Evolutionary conservation across 2,113 vertebrate genomes (phyloP), one percentile per base, ranked within the genome.

Genomic region (Amphiprion percula): DNA sequence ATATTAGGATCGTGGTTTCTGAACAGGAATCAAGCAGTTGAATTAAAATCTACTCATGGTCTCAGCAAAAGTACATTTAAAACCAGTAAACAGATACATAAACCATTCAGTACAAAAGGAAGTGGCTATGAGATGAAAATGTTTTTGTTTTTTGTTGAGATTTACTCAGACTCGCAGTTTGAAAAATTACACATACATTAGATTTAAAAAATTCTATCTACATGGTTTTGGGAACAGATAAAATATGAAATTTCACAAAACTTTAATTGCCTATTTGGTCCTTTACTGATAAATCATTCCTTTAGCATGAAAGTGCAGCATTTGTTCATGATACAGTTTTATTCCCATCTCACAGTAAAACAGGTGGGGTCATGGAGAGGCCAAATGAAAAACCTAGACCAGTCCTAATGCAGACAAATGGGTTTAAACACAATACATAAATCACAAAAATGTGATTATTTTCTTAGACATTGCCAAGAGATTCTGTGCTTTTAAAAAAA

Each of bases 321-420:
- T 44, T 4, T 44, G 1, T 37, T 37, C 33, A 8, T 10, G 9
- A 9, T 37, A n/a, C 19, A 15, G 19, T 23, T 4, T 78, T 26
- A 24, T n/a, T 56, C n/a, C 26, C 15, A 44, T 10, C 4, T 63
- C 7, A 47, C 2, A 41, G 12, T 53, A 15, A 46, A 66, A 37
- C 46, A 26, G 54, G 14, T 23, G 10, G 10, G 23, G 15, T 65
- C 59, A 41, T 3, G 24, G 24, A 66, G 19, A 54, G 63, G 24
- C 12, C 37, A 80, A 50, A 47, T 30, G 11, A 74, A 74, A 37
- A 8, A 37, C 6, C 33, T 24, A 19, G 23, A 58, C 54, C 24
- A 49, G 26, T 19, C 2, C 4, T 33, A 70, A 46, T n/a, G 15
- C 28, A 60, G 23, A 67, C 21, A 47, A 37, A 50, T 11, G 16